phyloP scores from a whole-genome alignment of 2,113 vertebrate genomes.

The Oncorhynchus keta region DNA sequence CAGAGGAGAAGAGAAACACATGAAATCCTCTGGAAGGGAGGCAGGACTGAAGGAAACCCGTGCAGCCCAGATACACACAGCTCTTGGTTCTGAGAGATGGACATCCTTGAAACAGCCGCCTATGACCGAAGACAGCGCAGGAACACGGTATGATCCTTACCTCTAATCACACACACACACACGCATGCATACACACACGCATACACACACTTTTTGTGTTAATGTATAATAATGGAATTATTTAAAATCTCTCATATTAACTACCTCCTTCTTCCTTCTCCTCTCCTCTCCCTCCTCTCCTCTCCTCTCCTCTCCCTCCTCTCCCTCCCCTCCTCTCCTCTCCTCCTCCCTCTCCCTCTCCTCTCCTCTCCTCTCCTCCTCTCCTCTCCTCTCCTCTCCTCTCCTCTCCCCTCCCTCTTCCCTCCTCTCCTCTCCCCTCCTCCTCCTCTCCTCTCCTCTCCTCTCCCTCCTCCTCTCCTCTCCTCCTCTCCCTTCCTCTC shows the following conservation, averaged over 20 bases:
- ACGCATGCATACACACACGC: slow-evolving; percentile 41
- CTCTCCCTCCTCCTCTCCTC: no score
- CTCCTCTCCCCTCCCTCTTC: no score
- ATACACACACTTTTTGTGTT: neutral
- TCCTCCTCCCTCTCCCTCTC: no score
- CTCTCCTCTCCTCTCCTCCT: slow-evolving; percentile 14
- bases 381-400: slow-evolving; percentile 71
- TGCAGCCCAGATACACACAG: neutral
- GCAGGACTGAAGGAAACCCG: neutral
- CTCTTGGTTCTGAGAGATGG: slow-evolving; percentile 52
- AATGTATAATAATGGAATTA: neutral
- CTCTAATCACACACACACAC: neutral
- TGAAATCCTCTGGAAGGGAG: slow-evolving; percentile 7
- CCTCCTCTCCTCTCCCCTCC: no score
- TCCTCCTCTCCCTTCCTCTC: no score
- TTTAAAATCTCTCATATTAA: neutral
- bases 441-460: no score
- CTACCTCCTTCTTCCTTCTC: neutral
- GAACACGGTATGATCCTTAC: slow-evolving; percentile 58
- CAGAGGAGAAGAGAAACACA: neutral
- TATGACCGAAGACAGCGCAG: slow-evolving; percentile 70
- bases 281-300: no score
- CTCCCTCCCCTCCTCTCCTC: neutral
- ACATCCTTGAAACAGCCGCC: slow-evolving; percentile 75
- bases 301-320: no score